Conservation (phyloP, 1,140 invertebrate species). For the Megalonaias nervosa region DNA sequence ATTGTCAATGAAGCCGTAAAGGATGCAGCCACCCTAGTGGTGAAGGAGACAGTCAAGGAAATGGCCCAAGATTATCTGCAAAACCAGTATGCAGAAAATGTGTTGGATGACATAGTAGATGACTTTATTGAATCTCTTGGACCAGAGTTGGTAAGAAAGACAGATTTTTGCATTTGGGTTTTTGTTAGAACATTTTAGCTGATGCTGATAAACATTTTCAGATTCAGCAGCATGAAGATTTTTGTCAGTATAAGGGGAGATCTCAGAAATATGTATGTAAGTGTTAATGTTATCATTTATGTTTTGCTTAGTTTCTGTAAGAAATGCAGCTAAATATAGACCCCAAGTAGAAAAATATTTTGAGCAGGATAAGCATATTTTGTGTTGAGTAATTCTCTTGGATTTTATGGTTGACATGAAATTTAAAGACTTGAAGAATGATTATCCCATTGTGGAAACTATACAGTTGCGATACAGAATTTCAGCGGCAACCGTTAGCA, state of each 20-base stretch:
- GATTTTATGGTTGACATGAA: background rate
- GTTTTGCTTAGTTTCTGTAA: too few species aligned
- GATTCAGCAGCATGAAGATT: background rate
- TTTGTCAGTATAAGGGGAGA: background rate
- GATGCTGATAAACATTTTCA: background rate
- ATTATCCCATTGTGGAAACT: background rate
- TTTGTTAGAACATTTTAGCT: background rate
- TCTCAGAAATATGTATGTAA: too few species aligned
- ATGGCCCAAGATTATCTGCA: slow-evolving; percentile 47
- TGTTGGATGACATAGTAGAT: slow-evolving; percentile 49
- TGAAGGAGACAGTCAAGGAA: slow-evolving; percentile 48
- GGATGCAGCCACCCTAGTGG: slow-evolving; percentile 38
- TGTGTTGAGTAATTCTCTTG: background rate
- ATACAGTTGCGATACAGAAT: too few species aligned
- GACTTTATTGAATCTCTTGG: slow-evolving; percentile 50
- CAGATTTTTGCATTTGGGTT: too few species aligned
- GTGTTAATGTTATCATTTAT: too few species aligned
- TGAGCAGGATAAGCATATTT: too few species aligned
- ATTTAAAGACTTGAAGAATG: slow-evolving; percentile 3
- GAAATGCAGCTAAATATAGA: too few species aligned
- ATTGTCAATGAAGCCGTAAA: slow-evolving; percentile 45
- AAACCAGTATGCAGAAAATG: slow-evolving; percentile 24
- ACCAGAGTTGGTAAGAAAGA: slow-evolving; percentile 44
- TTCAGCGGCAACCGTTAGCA: too few species aligned
- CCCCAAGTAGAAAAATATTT: too few species aligned